Evolutionary conservation across 2,888 invertebrate species (phyloP), one percentile per base, ranked within the genome.

Genomic region (Metacarcinus magister): DNA sequence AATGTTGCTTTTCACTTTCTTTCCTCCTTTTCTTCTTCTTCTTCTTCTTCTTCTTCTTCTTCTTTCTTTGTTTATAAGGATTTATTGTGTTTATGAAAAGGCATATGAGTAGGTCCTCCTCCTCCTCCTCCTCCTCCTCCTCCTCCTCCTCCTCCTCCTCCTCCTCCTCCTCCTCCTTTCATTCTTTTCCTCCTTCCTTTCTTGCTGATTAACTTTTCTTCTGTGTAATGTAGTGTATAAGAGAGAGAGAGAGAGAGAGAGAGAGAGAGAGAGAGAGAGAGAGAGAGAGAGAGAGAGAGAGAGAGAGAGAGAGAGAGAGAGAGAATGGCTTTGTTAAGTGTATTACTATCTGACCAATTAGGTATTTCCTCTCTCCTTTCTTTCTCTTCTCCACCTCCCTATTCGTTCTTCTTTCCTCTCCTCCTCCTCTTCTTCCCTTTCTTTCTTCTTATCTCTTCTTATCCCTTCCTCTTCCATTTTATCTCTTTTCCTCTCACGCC

Each of bases 251-350:
- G 90, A 13, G 16, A 39, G 44, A 39, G 90, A 39, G 16, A 13
- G 90, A 90, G 44, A 54, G 54, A 54, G 54, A 54, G 54, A 54
- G 54, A 54, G 54, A 54, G 54, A 54, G 54, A 54, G 54, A 54
- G 54, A 54, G 10, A 54, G 2, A 46, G 46, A 46, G 46, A 46
- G 46, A 23, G 60, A 60, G 60, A 60, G 60, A 60, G 60, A 60
- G 60, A 60, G 60, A 60, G 60, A 60, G 60, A 60, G 60, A 60
- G 60, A 60, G 60, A 60, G 60, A 60, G 60, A 60, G 60, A 60
- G 60, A 60, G 54, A 60, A 23, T 13, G 67, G 10, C n/a, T n/a
- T 67, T 67, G 23, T 23, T 67, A n/a, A 67, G n/a, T 67, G 1
- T 67, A n/a, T 5, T 54, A 7, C 13, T 54, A 54, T 13, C 67